These are phyloP conservation scores for Chloromyia formosa DNA, from an alignment of 2,888 invertebrate genomes.

Conservation along the genomic window DNA sequence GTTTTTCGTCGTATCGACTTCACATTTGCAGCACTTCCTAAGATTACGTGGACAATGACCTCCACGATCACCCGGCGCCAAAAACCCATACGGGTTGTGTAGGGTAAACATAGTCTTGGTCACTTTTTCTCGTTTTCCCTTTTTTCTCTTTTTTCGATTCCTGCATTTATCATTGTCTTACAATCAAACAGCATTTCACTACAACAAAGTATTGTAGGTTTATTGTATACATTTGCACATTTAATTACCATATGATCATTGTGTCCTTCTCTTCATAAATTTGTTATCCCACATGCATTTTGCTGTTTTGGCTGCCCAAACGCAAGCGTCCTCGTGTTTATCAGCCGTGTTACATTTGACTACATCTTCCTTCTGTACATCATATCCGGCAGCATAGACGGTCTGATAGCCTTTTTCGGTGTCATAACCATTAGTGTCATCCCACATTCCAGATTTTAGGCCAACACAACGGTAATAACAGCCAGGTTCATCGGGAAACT, in stretches of 20 bases:
- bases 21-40: too few species aligned
- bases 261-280: neutral
- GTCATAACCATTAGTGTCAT: neutral
- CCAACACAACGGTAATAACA: neutral
- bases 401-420: neutral
- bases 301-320: neutral
- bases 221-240: too few species aligned
- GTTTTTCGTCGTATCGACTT: too few species aligned
- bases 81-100: too few species aligned
- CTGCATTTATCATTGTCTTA: too few species aligned
- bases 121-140: too few species aligned
- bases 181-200: too few species aligned
- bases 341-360: neutral
- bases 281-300: constrained; percentile 10
- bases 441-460: neutral
- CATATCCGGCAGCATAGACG: neutral
- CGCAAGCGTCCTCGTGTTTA: neutral
- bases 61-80: too few species aligned
- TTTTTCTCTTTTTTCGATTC: too few species aligned
- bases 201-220: too few species aligned
- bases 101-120: too few species aligned
- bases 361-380: neutral
- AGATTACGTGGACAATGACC: too few species aligned
- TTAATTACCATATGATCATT: neutral
- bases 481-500: neutral